Evolutionary conservation across 2,888 invertebrate species (phyloP), one percentile per base, ranked within the genome.

Genomic region (Schrankia costaestrigalis): DNA sequence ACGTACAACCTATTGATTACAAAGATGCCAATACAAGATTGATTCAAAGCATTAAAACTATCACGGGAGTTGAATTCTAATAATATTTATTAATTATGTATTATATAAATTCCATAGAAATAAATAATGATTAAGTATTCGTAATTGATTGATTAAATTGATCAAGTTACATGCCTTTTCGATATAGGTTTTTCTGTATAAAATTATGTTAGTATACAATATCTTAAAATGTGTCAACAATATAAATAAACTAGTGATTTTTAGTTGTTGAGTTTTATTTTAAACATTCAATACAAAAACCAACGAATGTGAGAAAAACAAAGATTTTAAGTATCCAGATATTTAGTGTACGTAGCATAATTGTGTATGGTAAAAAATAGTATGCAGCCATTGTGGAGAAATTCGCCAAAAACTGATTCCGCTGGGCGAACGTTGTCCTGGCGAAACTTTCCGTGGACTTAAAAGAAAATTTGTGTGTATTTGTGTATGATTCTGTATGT

Each of bases 21-120:
- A 92, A 92, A 49, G 93, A 94, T 17, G 94, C 94, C 38, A 94
- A 94, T 54, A 81, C 91, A 15, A 89, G 92, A 65, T 84, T 97
- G 30, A 76, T 95, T 11, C 89, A 90, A 33, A 92, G 93, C 65
- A 91, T 96, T 33, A 92, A 92, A 59, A 84, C 91, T 29, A 61
- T 91, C 26, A 89, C 90, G 8, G 91, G 91, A 12, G 85, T 93
- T 35, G 89, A 86, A 67, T 71, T 88, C 3, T 81, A 70, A 63
- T 26, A 8, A n/a, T n/a, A n/a, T n/a, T n/a, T n/a, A n/a, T n/a
- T n/a, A 10, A n/a, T 6, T 10, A 15, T 15, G 3, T 26, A 15
- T 23, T 23, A 23, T 23, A 23, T 11, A 7, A 23, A 23, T 23
- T 4, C 10, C 17, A 17, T 17, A 17, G 17, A 17, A 7, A 1